Evolutionary conservation across 2,888 invertebrate species (phyloP), one percentile per base, ranked within the genome.

Genomic region (Drosophila borealis): DNA sequence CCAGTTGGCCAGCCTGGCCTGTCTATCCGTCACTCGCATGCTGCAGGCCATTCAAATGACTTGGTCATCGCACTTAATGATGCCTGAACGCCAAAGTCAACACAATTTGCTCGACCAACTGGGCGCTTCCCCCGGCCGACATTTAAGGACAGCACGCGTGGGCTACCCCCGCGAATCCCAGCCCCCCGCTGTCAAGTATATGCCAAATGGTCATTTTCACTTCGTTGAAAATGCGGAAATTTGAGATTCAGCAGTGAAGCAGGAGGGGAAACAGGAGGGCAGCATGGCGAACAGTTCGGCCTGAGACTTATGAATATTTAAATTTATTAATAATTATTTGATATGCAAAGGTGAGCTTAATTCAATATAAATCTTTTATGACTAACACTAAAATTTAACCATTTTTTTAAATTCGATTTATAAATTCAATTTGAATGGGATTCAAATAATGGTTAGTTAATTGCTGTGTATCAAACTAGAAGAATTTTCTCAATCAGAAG

Each of bases 51-150:
- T 74, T 84, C 74, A 76, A 81, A 86, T 82, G 79, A 76, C 85
- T 85, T 72, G 82, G 88, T 80, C 88, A 83, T 79, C 85, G 76
- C 77, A 85, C 86, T 88, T 83, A 83, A 88, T 83, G 88, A 88
- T 78, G 86, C 86, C 77, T 86, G 83, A 82, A 59, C 63, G 65
- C 4, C 62, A 74, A 65, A 76, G 69, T 78, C 65, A 78, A 76
- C 76, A 76, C 79, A 61, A 54, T 76, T 61, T 49, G 55, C 46
- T 5, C 21, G 42, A 29, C 45, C 17, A 4, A 39, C 8, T 9
- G 39, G 39, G 39, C 39, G 39, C 17, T 4, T 10, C 17, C 41
- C 41, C 9, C 19, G 34, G 14, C n/a, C 34, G 33, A 67, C 46
- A 59, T 59, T 69, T 59, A 60, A 48, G 55, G 41, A 56, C 54